Base-by-base conservation (phyloP, 2,797 vertebrate genomes). In the Melanogrammus aeglefinus region DNA sequence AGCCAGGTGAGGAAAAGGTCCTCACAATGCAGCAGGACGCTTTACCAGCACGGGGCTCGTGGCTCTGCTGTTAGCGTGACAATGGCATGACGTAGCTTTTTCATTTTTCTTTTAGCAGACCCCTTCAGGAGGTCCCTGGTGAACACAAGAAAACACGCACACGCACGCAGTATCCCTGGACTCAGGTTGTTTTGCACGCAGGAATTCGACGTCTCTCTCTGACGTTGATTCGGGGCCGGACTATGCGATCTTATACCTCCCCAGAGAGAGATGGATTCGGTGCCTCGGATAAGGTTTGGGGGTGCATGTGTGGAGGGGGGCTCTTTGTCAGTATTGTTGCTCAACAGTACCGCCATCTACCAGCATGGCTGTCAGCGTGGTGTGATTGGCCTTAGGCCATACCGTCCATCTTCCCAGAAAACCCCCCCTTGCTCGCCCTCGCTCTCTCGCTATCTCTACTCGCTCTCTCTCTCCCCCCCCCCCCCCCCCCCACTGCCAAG, bases 181-280 rank as follows among this genome's bases (percentile, higher is more conserved):
- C 51, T 6, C 57, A 24, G 57, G 57, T 63, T 24, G 21, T 63
- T 63, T 63, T 63, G 57, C 21, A 63, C 57, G 24, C 57, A 63
- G 57, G n/a, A 27, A 69, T 27, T 27, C 10, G n/a, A 21, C 24
- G 21, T 24, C 57, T 24, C 63, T 69, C 63, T 24, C 63, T 69
- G 63, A 27, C 63, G 9, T 69, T 69, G 63, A 69, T 69, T 9
- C 63, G 29, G 27, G 63, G 63, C n/a, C 63, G 24, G 63, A 18
- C 57, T n/a, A 63, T 16, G 21, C 1, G 21, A 16, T 69, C 63
- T 27, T 27, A 69, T 24, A 27, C 63, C 63, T 24, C 63, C 57
- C 57, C 63, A n/a, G 63, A 69, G 63, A 69, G 63, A 69, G 63
- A 69, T 69, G 63, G 63, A 69, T 27, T 69, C 6, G 57, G 63